Base-by-base conservation (phyloP, 37 sponge, comb jelly and placozoan genomes). In the Ephydatia muelleri region DNA sequence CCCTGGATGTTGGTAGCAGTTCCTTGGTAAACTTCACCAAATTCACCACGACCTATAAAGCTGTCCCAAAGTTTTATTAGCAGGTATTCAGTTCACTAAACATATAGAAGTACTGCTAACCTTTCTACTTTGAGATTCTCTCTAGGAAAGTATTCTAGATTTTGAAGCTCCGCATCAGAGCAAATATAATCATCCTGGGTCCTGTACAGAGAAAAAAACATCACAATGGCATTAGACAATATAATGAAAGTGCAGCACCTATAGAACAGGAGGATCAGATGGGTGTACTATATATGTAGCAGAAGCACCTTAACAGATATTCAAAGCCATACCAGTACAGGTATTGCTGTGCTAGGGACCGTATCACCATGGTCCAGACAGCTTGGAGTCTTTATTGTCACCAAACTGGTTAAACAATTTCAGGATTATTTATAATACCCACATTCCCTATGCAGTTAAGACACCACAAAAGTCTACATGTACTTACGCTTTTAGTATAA, bases 1-100 rank as follows among this genome's bases (percentile, higher is more conserved):
- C 90, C 93, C 14, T 82, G 49, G 37, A 83, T 86, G 35, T 89
- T 78, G 0, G 66, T 35, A 70, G 87, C 87, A 34, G 90, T 84
- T 68, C 93, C 93, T 69, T 80, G 79, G 65, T 76, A 89, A 16
- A 93, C 93, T 68, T 93, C 90, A 66, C 93, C 93, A 93, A 93
- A 93, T 70, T 88, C 90, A 28, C 93, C 93, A 38, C 78, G 82
- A 37, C 73, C 90, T 48, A 89, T 83, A 38, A 84, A 88, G 9
- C 85, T 92, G 77, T 13, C 16, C 1, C 67, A 80, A 40, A 28
- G 21, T 65, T 3, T 29, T 32, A 39, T 35, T 16, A 22, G 19
- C 16, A 22, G 14, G 32, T 2, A 28, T 16, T 28, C 31, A 27
- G 36, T 65, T 66, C 2, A 1, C 64, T 16, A 65, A 3, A 14